Percentiles rank a stretch among this genome's conserved stretches.
phyloP scores from a whole-genome alignment of 1,140 invertebrate genomes.

The Drosophila yakuba region DNA sequence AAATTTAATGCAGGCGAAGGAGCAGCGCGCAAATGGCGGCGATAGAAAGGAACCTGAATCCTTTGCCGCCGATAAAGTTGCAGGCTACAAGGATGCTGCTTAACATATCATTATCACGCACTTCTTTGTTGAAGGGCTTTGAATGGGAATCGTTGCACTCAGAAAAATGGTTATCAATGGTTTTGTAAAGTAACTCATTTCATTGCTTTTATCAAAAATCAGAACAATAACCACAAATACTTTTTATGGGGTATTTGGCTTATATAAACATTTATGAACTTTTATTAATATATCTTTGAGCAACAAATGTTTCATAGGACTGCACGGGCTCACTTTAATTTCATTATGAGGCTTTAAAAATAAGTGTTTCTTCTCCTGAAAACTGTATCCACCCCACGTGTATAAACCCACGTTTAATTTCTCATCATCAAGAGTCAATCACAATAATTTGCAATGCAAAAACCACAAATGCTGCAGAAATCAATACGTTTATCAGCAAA shows the following conservation, averaged over 20 bases:
- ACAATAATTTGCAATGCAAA: neutral
- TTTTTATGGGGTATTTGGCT: no score
- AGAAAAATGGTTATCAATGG: neutral
- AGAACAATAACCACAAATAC: no score
- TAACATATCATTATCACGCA: constrained; percentile 33
- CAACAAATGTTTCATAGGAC: no score
- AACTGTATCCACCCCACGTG: no score
- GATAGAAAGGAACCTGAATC: constrained; percentile 27
- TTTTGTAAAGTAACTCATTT: neutral
- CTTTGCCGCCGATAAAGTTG: constrained; percentile 27
- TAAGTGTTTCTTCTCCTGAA: neutral
- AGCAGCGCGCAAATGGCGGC: neutral
- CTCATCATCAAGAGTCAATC: neutral
- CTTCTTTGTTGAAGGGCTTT: neutral
- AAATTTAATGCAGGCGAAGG: constrained; percentile 27
- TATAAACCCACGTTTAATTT: neutral
- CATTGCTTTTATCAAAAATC: no score
- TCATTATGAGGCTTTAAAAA: no score
- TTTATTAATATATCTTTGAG: no score
- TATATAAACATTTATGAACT: no score
- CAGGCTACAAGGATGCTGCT: constrained; percentile 11
- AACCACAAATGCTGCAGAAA: constrained; percentile 11
- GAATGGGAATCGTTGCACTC: neutral
- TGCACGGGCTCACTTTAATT: no score
- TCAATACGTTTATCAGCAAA: constrained; percentile 5